Percentiles rank a stretch among this genome's conserved stretches.
phyloP scores from a whole-genome alignment of 1,140 invertebrate species.

The Hyles vespertilio region DNA sequence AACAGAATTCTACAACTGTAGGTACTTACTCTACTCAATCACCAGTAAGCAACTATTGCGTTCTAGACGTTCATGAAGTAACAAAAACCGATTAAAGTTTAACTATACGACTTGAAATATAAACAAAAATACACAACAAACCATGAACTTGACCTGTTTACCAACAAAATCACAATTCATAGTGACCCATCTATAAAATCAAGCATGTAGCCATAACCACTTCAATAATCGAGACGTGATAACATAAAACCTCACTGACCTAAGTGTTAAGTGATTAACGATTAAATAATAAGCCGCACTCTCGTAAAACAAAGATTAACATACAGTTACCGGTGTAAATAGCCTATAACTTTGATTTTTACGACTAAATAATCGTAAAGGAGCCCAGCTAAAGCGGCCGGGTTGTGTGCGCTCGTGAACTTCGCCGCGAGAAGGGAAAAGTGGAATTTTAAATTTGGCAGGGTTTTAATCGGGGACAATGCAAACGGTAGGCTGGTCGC shows the following conservation, averaged over 20 bases:
- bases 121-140: no score
- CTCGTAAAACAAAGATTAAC: slow-evolving; percentile 75
- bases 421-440: slow-evolving; percentile 14
- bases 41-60: no score
- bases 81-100: no score
- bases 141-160: slow-evolving; percentile 1
- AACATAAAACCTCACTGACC: slow-evolving; percentile 43
- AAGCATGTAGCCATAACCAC: slow-evolving; percentile 16
- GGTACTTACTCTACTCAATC: no score
- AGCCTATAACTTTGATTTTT: slow-evolving; percentile 76
- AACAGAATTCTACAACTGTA: no score
- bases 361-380: slow-evolving; percentile 76
- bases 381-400: slow-evolving; percentile 51
- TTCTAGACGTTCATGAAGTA: no score
- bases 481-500: slow-evolving; percentile 64
- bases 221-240: slow-evolving; percentile 26
- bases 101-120: no score
- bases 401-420: slow-evolving; percentile 33
- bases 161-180: slow-evolving; percentile 12
- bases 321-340: slow-evolving; percentile 73
- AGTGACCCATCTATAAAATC: slow-evolving; percentile 9
- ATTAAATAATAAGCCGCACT: slow-evolving; percentile 70
- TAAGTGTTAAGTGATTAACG: slow-evolving; percentile 68
- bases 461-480: slow-evolving; percentile 62
- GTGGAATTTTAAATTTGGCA: slow-evolving; percentile 33